These are phyloP conservation scores for Lateolabrax maculatus DNA, from an alignment of 2,797 vertebrate species.

Conservation along the genomic window DNA sequence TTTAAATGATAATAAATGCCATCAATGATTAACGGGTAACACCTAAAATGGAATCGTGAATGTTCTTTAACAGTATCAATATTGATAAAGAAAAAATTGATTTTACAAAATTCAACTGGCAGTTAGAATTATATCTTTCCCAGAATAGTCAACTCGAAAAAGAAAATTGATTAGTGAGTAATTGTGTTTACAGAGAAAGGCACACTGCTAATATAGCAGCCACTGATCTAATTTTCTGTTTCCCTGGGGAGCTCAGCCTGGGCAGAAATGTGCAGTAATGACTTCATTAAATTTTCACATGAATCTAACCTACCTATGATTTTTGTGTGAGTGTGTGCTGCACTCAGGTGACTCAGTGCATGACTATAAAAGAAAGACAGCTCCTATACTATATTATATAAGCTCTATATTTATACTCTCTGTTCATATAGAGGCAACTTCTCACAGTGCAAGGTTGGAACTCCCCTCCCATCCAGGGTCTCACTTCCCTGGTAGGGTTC, in stretches of 20 bases:
- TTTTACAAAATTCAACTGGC: not conserved
- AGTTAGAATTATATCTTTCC: slow-evolving; percentile 23
- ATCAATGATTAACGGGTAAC: no score
- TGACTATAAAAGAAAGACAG: not conserved
- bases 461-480: slow-evolving; percentile 14
- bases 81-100: not conserved
- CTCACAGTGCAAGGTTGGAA: not conserved
- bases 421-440: not conserved
- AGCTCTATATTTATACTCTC: not conserved
- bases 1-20: not conserved
- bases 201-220: slow-evolving; percentile 22
- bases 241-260: slow-evolving; percentile 29
- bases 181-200: slow-evolving; percentile 48
- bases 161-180: slow-evolving; percentile 51
- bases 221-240: slow-evolving; percentile 45
- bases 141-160: slow-evolving; percentile 8
- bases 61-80: not conserved
- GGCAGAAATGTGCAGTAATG: slow-evolving; percentile 24
- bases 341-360: not conserved
- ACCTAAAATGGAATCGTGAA: not conserved
- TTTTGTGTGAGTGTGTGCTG: not conserved
- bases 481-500: slow-evolving; percentile 19
- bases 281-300: slow-evolving; percentile 48
- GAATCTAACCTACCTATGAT: slow-evolving; percentile 21
- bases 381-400: not conserved